phyloP scores from a whole-genome alignment of 64 coral and sea anemone species.

The Pocillopora verrucosa region DNA sequence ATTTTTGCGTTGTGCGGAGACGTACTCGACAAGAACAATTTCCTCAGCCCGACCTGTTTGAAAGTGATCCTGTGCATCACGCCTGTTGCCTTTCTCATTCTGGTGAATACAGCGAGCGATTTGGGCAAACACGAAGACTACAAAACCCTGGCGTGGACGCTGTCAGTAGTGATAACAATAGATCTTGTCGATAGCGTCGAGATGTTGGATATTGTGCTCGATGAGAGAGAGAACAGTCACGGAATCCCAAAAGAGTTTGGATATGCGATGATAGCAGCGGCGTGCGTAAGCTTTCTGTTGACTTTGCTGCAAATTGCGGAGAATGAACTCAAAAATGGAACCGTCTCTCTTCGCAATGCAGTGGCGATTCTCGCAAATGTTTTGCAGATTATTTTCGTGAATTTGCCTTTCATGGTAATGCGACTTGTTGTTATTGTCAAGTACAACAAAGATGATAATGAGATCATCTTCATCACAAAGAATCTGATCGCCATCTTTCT shows the following conservation, averaged over 20 bases:
- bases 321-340: neutral
- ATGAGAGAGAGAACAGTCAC: neutral
- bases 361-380: neutral
- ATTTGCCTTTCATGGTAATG: constrained; percentile 46
- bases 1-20: neutral
- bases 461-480: constrained; percentile 66
- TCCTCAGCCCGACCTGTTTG: constrained; percentile 52
- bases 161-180: constrained; percentile 5
- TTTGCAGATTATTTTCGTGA: constrained; percentile 39
- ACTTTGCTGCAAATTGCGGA: constrained; percentile 25
- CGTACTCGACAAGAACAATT: constrained; percentile 26
- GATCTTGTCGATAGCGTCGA: constrained; percentile 68
- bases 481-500: constrained; percentile 54
- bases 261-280: constrained; percentile 1
- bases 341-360: neutral
- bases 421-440: constrained; percentile 38
- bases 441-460: constrained; percentile 22
- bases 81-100: constrained; percentile 27
- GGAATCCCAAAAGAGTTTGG: constrained; percentile 19
- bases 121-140: neutral
- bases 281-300: constrained; percentile 35
- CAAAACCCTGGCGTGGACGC: neutral
- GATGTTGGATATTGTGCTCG: constrained; percentile 40
- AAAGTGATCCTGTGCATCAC: constrained; percentile 27
- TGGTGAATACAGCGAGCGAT: constrained; percentile 27